Conservation (phyloP, 53 echinoderm and acorn worm genomes). For the Astropecten irregularis region DNA sequence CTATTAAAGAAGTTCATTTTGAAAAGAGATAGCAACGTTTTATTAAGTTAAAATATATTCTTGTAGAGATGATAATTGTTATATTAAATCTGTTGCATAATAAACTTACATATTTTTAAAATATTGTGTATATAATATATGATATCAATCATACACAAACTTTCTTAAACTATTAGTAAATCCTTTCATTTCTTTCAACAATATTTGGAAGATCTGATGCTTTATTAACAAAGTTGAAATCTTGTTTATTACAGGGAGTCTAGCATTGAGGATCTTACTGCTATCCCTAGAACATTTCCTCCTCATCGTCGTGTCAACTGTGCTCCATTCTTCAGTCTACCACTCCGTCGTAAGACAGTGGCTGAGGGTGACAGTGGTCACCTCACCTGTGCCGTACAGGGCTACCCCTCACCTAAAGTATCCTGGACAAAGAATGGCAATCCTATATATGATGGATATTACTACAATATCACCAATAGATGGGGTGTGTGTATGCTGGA, state of each 20-base stretch:
- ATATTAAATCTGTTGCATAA: too few relatives aligned
- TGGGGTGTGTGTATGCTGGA: constrained; percentile 86
- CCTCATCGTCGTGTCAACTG: constrained; percentile 35
- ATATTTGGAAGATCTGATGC: too few relatives aligned
- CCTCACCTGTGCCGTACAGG: constrained; percentile 94
- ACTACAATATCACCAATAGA: constrained; percentile 76
- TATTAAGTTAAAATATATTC: too few relatives aligned
- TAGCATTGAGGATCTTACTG: constrained; percentile 76
- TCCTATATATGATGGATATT: constrained; percentile 69
- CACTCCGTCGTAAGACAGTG: constrained; percentile 94
- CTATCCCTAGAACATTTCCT: background rate
- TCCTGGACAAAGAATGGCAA: constrained; percentile 88
- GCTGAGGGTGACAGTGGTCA: constrained; percentile 77
- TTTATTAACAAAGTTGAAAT: background rate
- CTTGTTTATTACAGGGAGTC: constrained; percentile 67
- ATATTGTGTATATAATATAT: too few relatives aligned
- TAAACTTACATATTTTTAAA: too few relatives aligned
- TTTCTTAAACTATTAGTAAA: too few relatives aligned
- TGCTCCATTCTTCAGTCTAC: constrained; percentile 97
- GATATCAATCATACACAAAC: too few relatives aligned
- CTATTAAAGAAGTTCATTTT: too few relatives aligned
- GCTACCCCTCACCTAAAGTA: constrained; percentile 76
- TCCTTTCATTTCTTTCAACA: too few relatives aligned
- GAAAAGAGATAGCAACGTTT: too few relatives aligned
- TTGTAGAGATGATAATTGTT: too few relatives aligned